phyloP scores from a whole-genome alignment of 1,140 invertebrate species.

The Leptopilina clavipes region DNA sequence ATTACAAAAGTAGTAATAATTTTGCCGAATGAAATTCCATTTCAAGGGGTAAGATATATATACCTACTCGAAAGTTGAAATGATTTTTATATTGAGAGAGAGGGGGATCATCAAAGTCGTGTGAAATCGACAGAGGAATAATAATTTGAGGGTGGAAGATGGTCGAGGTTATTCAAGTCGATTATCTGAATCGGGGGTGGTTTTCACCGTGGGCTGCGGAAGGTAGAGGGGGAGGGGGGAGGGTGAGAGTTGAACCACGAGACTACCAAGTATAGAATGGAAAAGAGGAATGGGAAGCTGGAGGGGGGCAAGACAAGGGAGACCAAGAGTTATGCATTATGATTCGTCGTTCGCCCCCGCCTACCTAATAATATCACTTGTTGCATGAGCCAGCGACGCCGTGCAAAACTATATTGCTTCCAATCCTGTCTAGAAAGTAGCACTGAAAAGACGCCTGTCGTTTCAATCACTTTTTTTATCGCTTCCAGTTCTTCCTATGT shows the following conservation, averaged over 20 bases:
- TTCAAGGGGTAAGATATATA: background rate
- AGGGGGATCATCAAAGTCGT: background rate
- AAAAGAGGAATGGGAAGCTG: slow-evolving; percentile 30
- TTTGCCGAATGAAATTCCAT: background rate
- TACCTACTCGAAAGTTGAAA: background rate
- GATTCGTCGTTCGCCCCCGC: slow-evolving; percentile 65
- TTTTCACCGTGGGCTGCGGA: slow-evolving; percentile 48
- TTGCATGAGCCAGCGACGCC: slow-evolving; percentile 58
- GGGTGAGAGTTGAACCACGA: slow-evolving; percentile 37
- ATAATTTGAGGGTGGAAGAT: slow-evolving; percentile 35
- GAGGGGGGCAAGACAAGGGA: slow-evolving; percentile 65
- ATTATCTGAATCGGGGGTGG: slow-evolving; percentile 30
- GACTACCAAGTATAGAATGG: slow-evolving; percentile 41
- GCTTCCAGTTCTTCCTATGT: background rate
- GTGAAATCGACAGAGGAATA: slow-evolving; percentile 27
- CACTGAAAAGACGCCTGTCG: background rate
- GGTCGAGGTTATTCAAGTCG: slow-evolving; percentile 15
- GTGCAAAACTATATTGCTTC: slow-evolving; percentile 65
- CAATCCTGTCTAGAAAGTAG: background rate
- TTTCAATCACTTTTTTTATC: background rate
- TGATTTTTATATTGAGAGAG: no score
- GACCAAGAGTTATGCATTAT: slow-evolving; percentile 71
- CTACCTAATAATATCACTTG: slow-evolving; percentile 71
- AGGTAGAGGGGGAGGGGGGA: slow-evolving; percentile 58
- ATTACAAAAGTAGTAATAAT: background rate